These are phyloP conservation scores for Channa maculata DNA, from an alignment of 2,113 vertebrate genomes.

Conservation along the genomic window DNA sequence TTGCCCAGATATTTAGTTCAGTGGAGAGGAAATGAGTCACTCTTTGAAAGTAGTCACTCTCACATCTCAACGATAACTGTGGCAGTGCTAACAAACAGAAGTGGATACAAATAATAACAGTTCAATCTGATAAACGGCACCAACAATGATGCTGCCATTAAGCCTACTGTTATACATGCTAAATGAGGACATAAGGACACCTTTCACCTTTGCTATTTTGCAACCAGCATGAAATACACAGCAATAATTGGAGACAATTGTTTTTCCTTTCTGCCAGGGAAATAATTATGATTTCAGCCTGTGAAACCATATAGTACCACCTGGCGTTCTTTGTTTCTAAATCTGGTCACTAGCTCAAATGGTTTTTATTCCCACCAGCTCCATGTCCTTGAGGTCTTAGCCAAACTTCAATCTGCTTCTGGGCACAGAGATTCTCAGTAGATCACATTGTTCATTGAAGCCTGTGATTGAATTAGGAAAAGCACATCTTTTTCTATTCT, in stretches of 20 bases:
- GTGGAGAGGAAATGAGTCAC: constrained; percentile 35
- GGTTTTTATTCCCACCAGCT: constrained; percentile 25
- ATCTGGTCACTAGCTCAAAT: constrained; percentile 22
- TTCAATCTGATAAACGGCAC: constrained; percentile 33
- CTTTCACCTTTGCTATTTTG: constrained; percentile 27
- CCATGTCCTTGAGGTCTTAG: constrained; percentile 38
- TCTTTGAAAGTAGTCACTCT: constrained; percentile 42
- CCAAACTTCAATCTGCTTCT: constrained; percentile 39
- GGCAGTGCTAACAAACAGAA: constrained; percentile 20
- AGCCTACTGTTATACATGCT: constrained; percentile 6
- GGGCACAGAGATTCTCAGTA: constrained; percentile 20
- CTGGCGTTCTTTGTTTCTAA: constrained; percentile 53
- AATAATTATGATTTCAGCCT: constrained; percentile 29
- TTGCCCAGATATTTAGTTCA: constrained; percentile 24
- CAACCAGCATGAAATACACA: constrained; percentile 24
- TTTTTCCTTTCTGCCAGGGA: not conserved
- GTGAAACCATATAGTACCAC: constrained; percentile 22
- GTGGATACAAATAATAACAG: constrained; percentile 15
- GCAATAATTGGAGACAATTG: constrained; percentile 12
- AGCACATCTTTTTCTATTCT: constrained; percentile 20
- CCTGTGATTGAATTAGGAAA: constrained; percentile 49
- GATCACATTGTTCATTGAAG: constrained; percentile 49
- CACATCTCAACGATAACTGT: constrained; percentile 16
- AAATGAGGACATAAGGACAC: constrained; percentile 36
- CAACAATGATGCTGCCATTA: constrained; percentile 8